Base-by-base conservation (phyloP, 2,113 vertebrate species). In the Apodemus speciosus region DNA sequence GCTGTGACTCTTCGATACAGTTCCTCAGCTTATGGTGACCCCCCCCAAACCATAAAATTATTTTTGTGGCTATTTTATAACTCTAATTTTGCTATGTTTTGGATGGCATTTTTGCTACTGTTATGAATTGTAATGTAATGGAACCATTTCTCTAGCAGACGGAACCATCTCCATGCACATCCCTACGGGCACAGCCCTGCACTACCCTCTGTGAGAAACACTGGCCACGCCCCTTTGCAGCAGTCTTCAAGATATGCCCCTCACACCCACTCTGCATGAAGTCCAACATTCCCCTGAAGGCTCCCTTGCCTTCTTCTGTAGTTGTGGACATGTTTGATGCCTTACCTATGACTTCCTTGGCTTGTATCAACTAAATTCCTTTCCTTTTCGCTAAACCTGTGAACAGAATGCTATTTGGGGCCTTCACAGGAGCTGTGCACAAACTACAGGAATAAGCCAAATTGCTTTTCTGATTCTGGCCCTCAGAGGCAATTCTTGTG, bases 251-350 rank as follows among this genome's bases (percentile, higher is more conserved):
- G 68, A 32, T 58, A 49, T 35, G 40, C 21, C 75, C 23, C 13
- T 14, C 7, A 3, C 6, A 16, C 81, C 69, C 32, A 10, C 11
- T 14, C 2, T 46, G 0, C 6, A 9, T 6, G 15, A 30, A 23
- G 4, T 40, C 56, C 40, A 21, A 0, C n/a, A 71, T 79, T 51
- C 20, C 62, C 40, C 60, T 25, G 73, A 60, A 14, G 16, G 3
- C 14, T 77, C 9, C 75, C 76, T 43, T n/a, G 30, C 18, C 11
- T 35, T 85, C n/a, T 5, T 46, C 14, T 10, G 35, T 30, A 66
- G 68, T 46, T 77, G 20, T 23, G 14, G 16, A 73, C 13, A 46
- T n/a, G 6, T 72, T 15, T 76, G 75, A 58, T 18, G 58, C 30
- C 20, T 73, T 38, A 51, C 9, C 56, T 6, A 9, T 46, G 58